A percentile compares a stretch with the other conserved stretches of the same genome.
Evolutionary conservation across 2,888 invertebrate genomes (phyloP).

Genomic region (Thumatha senex): DNA sequence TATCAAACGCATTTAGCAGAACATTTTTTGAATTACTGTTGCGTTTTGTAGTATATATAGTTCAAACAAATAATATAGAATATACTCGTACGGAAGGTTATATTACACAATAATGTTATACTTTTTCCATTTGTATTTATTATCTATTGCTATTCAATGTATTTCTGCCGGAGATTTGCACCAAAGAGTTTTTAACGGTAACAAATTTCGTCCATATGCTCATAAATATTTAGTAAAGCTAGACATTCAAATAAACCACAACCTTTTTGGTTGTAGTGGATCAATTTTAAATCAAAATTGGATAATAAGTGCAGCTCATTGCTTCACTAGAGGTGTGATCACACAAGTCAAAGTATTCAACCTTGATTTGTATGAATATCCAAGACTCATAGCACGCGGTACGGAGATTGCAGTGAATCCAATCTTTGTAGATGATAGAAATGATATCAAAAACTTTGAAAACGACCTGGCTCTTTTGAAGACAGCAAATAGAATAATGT

Average conservation of each 20-base stretch:
- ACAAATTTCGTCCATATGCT: conserved; percentile 13
- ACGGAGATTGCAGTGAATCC: not conserved
- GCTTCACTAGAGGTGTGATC: conserved; percentile 19
- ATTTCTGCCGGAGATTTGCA: not conserved
- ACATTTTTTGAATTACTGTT: too few relatives aligned
- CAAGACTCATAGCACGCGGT: not conserved
- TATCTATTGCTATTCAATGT: not conserved
- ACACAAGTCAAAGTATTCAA: conserved; percentile 1
- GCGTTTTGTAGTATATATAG: too few relatives aligned
- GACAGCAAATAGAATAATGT: conserved; percentile 20
- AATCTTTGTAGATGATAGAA: not conserved
- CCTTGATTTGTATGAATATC: too few relatives aligned
- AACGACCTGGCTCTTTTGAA: conserved; percentile 39
- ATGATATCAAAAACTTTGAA: not conserved
- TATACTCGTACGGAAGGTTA: too few relatives aligned
- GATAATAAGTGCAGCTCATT: conserved; percentile 43
- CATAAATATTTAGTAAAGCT: conserved; percentile 38
- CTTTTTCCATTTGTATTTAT: not conserved
- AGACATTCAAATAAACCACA: too few relatives aligned
- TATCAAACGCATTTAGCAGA: too few relatives aligned
- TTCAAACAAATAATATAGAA: too few relatives aligned
- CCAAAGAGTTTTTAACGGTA: conserved; percentile 23
- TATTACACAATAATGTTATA: not conserved
- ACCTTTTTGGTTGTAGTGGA: conserved; percentile 30
- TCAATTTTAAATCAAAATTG: conserved; percentile 35